Evolutionary conservation across 2,797 vertebrate genomes (phyloP), one percentile per base, ranked within the genome.

Genomic region (Botia almorhae): DNA sequence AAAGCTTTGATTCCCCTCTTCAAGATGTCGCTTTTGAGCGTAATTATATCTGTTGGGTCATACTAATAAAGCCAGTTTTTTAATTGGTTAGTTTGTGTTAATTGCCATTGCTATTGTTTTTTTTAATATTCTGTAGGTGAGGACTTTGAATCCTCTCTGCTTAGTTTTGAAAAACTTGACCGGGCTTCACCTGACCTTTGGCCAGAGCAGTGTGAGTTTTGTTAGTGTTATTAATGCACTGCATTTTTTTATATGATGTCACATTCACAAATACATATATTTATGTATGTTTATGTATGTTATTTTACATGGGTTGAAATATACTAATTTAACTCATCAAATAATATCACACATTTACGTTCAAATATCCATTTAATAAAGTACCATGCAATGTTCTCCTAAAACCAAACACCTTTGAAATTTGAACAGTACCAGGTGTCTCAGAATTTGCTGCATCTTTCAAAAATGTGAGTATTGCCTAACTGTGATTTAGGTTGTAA

Each of bases 81-180:
- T 48, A 0, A 23, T 23, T 23, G 48, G 17, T 55, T 17, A 55
- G 16, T 7, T 19, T 17, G 17, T 6, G 7, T 17, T 53, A 13
- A 6, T 26, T 36, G 19, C 12, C 10, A 17, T 21, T n/a, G 23
- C 33, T 65, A 14, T 11, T 10, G 1, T 10, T 78, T 72, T 17
- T 46, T 1, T 53, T 39, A 63, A 8, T 53, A 17, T 21, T 81
- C 61, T 16, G 71, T 75, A 98, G 97, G 94, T 85, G 90, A 95
- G 3, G 97, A 98, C 87, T 94, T 98, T 92, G 98, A 99, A 86
- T 91, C 95, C 4, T 99, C 98, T 68, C 91, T 99, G 89, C 86
- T 99, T 88, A 99, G 98, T 89, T 98, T 97, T 91, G 98, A 99
- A 91, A 99, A 98, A 86, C 91, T 99, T 92, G 97, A 99, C 89